Percentiles rank a stretch among this genome's conserved stretches.
These are phyloP conservation scores for Tinea trinotella DNA, from an alignment of 2,888 invertebrate genomes.

Conservation along the genomic window DNA sequence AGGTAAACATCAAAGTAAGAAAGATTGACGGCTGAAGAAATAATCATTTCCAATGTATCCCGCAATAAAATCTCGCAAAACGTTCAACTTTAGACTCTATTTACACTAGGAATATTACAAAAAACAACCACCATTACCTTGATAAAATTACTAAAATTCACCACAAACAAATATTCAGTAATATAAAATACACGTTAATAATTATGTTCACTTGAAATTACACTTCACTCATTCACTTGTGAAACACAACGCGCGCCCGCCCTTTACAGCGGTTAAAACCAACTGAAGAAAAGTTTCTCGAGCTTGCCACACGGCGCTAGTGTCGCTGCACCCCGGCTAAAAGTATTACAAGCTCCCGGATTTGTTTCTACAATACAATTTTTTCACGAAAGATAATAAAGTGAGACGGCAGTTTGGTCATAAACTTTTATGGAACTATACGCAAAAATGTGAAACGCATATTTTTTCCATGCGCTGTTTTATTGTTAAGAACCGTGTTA, in stretches of 20 bases:
- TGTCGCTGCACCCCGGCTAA: background rate
- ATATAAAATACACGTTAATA: background rate
- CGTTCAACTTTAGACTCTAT: too few relatives aligned
- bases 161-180: background rate
- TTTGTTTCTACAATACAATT: background rate
- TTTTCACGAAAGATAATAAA: slow-evolving; percentile 16
- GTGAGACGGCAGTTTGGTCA: background rate
- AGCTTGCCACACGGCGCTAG: background rate
- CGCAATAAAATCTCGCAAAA: too few relatives aligned
- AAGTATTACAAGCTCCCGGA: background rate
- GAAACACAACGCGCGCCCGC: background rate
- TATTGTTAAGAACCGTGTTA: background rate
- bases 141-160: background rate
- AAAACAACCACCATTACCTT: background rate
- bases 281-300: background rate
- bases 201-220: background rate
- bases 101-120: too few relatives aligned
- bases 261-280: background rate
- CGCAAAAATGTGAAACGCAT: background rate
- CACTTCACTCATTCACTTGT: background rate
- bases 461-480: background rate
- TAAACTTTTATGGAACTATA: slow-evolving; percentile 18
- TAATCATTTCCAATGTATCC: too few relatives aligned
- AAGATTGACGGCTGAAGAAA: too few relatives aligned
- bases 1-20: too few relatives aligned